Evolutionary conservation across 2,797 vertebrate genomes (phyloP), one percentile per base, ranked within the genome.

Genomic region (Urophycis tenuis): DNA sequence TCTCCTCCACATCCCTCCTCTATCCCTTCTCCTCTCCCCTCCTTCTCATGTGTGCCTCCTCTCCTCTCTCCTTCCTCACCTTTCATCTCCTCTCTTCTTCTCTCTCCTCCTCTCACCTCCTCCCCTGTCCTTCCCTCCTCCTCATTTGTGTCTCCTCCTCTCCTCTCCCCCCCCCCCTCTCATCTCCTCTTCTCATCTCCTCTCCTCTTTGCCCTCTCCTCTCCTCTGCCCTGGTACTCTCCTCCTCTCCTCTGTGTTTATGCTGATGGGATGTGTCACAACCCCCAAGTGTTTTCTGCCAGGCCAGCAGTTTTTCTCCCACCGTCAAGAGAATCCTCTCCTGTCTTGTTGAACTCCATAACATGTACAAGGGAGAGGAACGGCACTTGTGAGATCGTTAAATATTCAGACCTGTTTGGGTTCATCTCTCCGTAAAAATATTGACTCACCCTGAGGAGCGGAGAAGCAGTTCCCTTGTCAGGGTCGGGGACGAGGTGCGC

Each of bases 251-350:
- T 69, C 67, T 30, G n/a, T 86, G 80, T 90, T 90, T 88, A 91
- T 88, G 90, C 86, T 83, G 88, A 88, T 86, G 19, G 19, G 84
- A 84, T 78, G 81, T 87, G 86, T 90, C 87, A 86, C 80, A 89
- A 84, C 82, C 67, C 84, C 81, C 36, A 71, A 14, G 79, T 53
- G 82, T 78, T 53, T 74, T 80, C 83, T 81, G 82, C 73, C 76
- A 33, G 15, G 77, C 83, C 87, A 80, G 71, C 84, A 74, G 75
- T 75, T 35, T 5, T 85, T 81, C 5, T 85, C 81, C 5, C 5
- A n/a, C 4, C 3, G 84, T 86, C 83, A 82, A 74, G 75, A 77
- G 80, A n/a, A 79, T 77, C 89, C 74, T 85, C 82, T 75, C 86
- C 83, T 84, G 75, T 85, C 71, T 73, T 77, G 22, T 67, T 69